Evolutionary conservation across 2,113 vertebrate genomes (phyloP).

Genomic region (Psammodynastes pulverulentus): DNA sequence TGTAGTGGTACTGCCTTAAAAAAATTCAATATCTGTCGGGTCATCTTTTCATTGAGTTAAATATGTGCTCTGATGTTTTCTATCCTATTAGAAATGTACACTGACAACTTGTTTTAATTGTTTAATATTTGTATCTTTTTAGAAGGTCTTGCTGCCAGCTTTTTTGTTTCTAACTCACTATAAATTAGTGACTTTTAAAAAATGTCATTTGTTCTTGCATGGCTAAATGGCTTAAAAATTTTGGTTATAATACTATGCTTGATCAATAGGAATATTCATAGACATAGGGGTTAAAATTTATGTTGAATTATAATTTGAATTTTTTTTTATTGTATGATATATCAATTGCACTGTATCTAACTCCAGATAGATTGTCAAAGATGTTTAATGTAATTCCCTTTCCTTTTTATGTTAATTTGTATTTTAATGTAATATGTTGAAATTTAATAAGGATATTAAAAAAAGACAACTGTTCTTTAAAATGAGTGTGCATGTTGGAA

Average conservation of each 20-base stretch:
- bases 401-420: too few species aligned
- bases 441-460: neutral
- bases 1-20: neutral
- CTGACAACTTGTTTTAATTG: neutral
- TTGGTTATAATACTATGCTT: neutral
- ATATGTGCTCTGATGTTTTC: neutral
- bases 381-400: too few species aligned
- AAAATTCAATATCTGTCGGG: neutral
- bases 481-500: neutral
- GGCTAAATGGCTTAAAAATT: neutral
- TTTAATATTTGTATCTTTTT: neutral
- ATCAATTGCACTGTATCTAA: too few species aligned
- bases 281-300: too few species aligned
- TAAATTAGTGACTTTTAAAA: neutral
- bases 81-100: neutral
- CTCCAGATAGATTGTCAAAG: too few species aligned
- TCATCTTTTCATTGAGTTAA: neutral
- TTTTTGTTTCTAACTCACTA: neutral
- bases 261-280: neutral
- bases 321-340: too few species aligned
- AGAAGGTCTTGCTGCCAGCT: neutral
- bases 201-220: neutral
- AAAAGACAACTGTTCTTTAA: neutral
- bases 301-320: too few species aligned
- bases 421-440: too few species aligned